phyloP scores from a whole-genome alignment of 1,140 invertebrate genomes.

The Medauroidea extradentata region DNA sequence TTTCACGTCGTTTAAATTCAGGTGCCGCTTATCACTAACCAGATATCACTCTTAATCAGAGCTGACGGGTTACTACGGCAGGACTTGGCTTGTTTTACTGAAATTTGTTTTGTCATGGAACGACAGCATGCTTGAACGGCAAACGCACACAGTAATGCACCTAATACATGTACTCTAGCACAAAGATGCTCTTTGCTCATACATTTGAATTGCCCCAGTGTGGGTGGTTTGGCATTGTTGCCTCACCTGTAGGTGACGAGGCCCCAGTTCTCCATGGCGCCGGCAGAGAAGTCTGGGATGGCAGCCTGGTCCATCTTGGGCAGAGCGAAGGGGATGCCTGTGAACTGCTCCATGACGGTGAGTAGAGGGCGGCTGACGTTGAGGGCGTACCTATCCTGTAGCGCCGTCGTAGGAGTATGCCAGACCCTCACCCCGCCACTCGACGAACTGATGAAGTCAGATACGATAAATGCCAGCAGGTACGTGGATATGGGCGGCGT shows the following conservation, averaged over 20 bases:
- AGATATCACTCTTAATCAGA: too few species aligned
- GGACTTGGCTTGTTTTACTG: too few species aligned
- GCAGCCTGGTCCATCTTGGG: constrained; percentile 57
- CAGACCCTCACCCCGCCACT: constrained; percentile 63
- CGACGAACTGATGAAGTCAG: constrained; percentile 61
- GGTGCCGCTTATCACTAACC: too few species aligned
- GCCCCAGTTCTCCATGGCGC: constrained; percentile 62
- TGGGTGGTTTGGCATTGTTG: too few species aligned
- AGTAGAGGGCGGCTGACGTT: constrained; percentile 36
- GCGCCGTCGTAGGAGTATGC: constrained; percentile 73
- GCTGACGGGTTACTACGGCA: too few species aligned
- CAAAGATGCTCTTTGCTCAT: too few species aligned
- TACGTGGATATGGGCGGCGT: constrained; percentile 92
- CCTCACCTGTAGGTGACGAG: constrained; percentile 63
- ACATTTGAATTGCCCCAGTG: too few species aligned
- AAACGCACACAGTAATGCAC: too few species aligned
- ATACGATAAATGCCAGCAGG: constrained; percentile 84
- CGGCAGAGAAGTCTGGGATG: constrained; percentile 65
- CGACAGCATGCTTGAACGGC: too few species aligned
- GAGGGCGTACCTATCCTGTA: constrained; percentile 73
- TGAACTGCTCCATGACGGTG: background rate
- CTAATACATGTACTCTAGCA: too few species aligned
- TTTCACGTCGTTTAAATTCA: too few species aligned
- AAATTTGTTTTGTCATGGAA: too few species aligned
- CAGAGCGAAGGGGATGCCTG: background rate